Evolutionary conservation across 2,888 invertebrate genomes (phyloP), one percentile per base, ranked within the genome.

Genomic region (Catocala fraxini): DNA sequence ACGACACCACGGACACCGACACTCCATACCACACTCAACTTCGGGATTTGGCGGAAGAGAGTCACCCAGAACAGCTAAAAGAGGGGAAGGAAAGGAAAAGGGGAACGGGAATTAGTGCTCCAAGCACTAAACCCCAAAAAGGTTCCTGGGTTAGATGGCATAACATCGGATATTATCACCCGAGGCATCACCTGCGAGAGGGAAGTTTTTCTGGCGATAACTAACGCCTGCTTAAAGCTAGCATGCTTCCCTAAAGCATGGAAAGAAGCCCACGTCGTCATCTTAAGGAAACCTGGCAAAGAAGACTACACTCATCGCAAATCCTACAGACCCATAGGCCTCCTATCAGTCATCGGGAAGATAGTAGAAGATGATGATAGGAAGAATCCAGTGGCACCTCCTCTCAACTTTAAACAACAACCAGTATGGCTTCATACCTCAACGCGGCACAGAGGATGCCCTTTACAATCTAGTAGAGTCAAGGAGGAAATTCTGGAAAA

Each of bases 141-240:
- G 25, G 63, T n/a, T n/a, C 63, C 63, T 0, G 63, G 63, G 0
- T 10, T 34, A 15, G 63, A 63, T 34, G 63, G 63, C 0, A 34
- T 63, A 0, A 59, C 63, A 0, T 51, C 57, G 6, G 62, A 62
- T 25, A 62, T 62, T n/a, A 56, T 56, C 42, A 9, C 15, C 4
- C 13, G 1, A 6, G 52, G 25, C 2, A 15, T 52, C 5, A 4
- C 3, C 9, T 10, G 7, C 7, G 48, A 7, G 11, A 9, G 11
- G 42, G 11, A 11, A 5, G 4, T 11, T 7, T 42, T 42, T 11
- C 42, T 42, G 11, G 11, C 10, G 11, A 7, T 65, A n/a, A 43
- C 48, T 0, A 65, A 65, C n/a, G 52, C 56, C 7, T 61, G 65
- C 34, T 9, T 65, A 9, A 4, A n/a, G n/a, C 15, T 56, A 5